These are phyloP conservation scores for Laothoe populi DNA, from an alignment of 2,888 invertebrate species.

Conservation along the genomic window DNA sequence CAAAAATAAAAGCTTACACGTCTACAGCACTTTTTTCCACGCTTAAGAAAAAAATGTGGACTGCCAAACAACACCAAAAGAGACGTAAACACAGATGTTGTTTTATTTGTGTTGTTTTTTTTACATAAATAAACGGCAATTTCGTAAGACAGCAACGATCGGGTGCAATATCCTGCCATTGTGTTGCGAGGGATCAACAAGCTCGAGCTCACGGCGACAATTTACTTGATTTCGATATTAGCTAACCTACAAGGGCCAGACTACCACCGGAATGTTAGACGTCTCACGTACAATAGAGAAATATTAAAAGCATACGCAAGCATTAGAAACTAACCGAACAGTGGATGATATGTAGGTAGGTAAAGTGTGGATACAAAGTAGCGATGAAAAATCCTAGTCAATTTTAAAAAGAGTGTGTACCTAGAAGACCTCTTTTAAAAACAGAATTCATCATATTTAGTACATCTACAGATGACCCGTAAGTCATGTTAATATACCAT, in stretches of 20 bases:
- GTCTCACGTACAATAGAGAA: too few relatives aligned
- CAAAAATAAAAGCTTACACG: conserved; percentile 1
- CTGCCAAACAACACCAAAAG: conserved; percentile 7
- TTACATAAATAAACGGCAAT: conserved; percentile 29
- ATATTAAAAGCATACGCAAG: too few relatives aligned
- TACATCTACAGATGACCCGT: too few relatives aligned
- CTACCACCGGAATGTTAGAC: too few relatives aligned
- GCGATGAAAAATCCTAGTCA: too few relatives aligned
- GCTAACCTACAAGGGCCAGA: neutral
- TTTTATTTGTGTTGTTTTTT: conserved; percentile 13
- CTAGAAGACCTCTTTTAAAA: too few relatives aligned
- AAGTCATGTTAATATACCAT: too few relatives aligned
- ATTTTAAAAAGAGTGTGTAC: too few relatives aligned
- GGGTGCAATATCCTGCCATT: conserved; percentile 47
- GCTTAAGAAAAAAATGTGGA: neutral
- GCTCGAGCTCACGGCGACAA: neutral
- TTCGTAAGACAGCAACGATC: conserved; percentile 31
- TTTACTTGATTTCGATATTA: neutral
- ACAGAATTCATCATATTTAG: too few relatives aligned
- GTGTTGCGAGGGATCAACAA: conserved; percentile 33
- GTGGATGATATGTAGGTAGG: too few relatives aligned
- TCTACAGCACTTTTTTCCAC: neutral
- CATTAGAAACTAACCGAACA: too few relatives aligned
- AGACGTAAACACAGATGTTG: conserved; percentile 27
- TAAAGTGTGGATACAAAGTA: too few relatives aligned